Conservation (phyloP, 2,797 vertebrate species). For the Enteromius fasciolatus region DNA sequence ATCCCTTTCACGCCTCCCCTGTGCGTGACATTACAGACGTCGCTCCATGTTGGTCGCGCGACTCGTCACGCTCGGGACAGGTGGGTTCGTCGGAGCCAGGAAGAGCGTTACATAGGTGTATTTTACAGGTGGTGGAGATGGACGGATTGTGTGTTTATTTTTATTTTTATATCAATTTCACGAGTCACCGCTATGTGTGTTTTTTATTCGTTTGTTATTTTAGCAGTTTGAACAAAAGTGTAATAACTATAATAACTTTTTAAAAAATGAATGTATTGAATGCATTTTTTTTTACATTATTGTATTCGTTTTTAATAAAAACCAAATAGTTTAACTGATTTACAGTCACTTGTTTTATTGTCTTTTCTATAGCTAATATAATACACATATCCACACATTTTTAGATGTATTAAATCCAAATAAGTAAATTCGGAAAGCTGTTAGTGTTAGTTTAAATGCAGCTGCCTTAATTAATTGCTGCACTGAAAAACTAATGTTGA, state of each 20-base stretch:
- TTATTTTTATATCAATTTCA: neutral
- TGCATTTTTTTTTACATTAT: neutral
- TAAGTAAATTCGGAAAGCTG: neutral
- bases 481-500: neutral
- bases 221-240: neutral
- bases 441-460: neutral
- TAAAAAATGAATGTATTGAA: neutral
- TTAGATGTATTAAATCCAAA: neutral
- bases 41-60: slow-evolving; percentile 45
- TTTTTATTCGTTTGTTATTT: neutral
- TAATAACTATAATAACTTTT: neutral
- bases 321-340: neutral
- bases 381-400: neutral
- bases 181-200: neutral
- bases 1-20: slow-evolving; percentile 62
- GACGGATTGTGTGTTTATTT: neutral
- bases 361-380: neutral
- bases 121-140: slow-evolving; percentile 14
- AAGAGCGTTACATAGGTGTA: neutral
- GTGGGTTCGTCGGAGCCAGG: neutral
- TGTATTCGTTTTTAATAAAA: neutral
- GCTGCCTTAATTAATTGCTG: neutral
- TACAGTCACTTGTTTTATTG: neutral
- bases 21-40: slow-evolving; percentile 51
- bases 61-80: slow-evolving; percentile 15